Base-by-base conservation (phyloP, 2,113 vertebrate genomes). In the Podilymbus podiceps region DNA sequence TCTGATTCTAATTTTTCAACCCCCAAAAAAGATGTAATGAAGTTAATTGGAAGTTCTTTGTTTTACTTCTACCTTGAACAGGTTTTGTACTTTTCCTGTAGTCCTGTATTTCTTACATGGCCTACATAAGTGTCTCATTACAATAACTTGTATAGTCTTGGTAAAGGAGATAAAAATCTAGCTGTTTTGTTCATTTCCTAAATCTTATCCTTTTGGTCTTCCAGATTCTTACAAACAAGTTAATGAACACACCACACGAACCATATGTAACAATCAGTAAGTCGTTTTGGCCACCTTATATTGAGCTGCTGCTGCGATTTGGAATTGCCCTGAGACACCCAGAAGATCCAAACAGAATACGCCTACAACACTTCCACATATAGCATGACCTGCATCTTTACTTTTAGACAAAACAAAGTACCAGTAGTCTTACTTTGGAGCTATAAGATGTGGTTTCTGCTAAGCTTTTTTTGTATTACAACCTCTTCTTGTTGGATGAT, bases 251-350 rank as follows among this genome's bases (percentile, higher is more conserved):
- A n/a, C 99, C 99, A n/a, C 98, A 99, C 49, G 98, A 99, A 49
- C 99, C 99, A 33, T 99, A 99, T 23, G 31, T 99, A 78, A 94
- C 80, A 4, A 93, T 99, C 50, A 95, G 72, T 59, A 94, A 98
- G 31, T 98, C 98, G 1, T 99, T 99, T 95, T 99, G 99, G 99
- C 98, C 98, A 5, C 99, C 99, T 9, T 99, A 99, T 47, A 68
- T 98, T 52, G 99, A 99, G 95, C 95, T 99, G 96, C 98, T 99
- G 38, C 98, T 99, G 68, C 98, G 99, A 38, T 96, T 95, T 22
- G 99, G 99, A 80, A 97, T 99, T 67, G 99, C 96, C 47, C 91
- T 98, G 90, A 98, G 99, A 95, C 99, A 99, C 95, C 98, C 98
- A 31, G 98, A 99, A 90, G 98, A 99, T 96, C 97, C 98, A 90